Base-by-base conservation (phyloP, 2,888 invertebrate species). In the Empis livida region DNA sequence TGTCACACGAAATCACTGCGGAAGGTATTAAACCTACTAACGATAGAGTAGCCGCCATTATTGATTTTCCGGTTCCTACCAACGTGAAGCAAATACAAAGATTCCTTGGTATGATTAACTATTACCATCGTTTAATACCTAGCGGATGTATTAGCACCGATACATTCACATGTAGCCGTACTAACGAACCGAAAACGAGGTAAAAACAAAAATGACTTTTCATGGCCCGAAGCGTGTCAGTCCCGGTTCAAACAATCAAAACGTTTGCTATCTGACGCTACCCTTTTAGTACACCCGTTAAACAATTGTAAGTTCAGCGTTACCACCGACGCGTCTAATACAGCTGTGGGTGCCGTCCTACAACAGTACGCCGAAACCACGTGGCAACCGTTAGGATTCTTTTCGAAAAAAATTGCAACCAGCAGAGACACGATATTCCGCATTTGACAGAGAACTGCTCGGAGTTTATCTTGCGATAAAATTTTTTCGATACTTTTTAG, bases 361-460 rank as follows among this genome's bases (percentile, higher is more conserved):
- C 54, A 62, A 14, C 57, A 61, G 44, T 16, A 32, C 2, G 41
- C 44, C 10, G 42, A 49, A 0, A 48, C 42, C 1, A 16, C 3
- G 0, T 57, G 58, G 57, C 23, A 54, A 43, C 56, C 60, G 4
- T 46, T 59, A 1, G 52, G 45, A 0, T 61, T 59, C 32, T 60
- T 57, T 46, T 56, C 57, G 0, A 53, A 50, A 38, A n/a, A 59
- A 59, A 46, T 47, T 61, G 4, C 51, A 10, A 32, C 11, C 32
- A 32, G 11, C 41, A 10, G 27, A 45, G 2, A 42, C 59, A 1
- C 53, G 59, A 47, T 62, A 61, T 50, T 52, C 55, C 20, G 46
- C 60, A 2, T 60, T 53, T 45, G 57, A 59, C 20, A 31, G 56
- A 6, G 58, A 61, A 46, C 47, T 60, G 2, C 51, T 59, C 1